Percentiles rank a stretch among this genome's conserved stretches.
phyloP scores from a whole-genome alignment of 2,113 vertebrate genomes.

The Petaurus breviceps region DNA sequence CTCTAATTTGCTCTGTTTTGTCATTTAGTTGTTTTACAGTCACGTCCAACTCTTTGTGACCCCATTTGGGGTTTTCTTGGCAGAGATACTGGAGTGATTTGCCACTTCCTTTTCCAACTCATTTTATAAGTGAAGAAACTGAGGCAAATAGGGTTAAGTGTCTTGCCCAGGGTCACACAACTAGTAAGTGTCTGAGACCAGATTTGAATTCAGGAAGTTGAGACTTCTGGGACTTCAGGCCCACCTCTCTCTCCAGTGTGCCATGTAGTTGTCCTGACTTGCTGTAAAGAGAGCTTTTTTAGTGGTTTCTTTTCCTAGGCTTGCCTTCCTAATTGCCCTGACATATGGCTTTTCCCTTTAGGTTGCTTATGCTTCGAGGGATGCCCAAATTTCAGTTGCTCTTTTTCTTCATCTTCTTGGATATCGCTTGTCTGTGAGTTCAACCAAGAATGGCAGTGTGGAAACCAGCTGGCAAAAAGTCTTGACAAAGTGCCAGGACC shows the following conservation, averaged over 20 bases:
- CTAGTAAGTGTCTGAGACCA: no score
- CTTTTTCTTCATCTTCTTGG: constrained; percentile 93
- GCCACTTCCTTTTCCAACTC: background rate
- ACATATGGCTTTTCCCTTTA: constrained; percentile 78
- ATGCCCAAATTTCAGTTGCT: constrained; percentile 94
- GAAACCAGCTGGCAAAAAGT: constrained; percentile 82
- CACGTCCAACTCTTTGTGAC: background rate
- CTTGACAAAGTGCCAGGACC: constrained; percentile 87
- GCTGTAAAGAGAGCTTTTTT: background rate
- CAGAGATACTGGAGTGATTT: background rate
- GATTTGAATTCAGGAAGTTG: no score
- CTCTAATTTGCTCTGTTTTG: background rate
- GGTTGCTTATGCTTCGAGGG: constrained; percentile 94
- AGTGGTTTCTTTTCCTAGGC: constrained; percentile 8
- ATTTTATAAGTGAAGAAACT: background rate
- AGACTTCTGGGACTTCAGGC: background rate
- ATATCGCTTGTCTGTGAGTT: constrained; percentile 76
- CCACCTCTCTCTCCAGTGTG: background rate
- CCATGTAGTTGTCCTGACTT: background rate
- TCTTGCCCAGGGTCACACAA: background rate
- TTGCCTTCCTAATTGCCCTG: constrained; percentile 39
- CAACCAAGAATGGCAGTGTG: constrained; percentile 56
- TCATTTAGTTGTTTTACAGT: background rate
- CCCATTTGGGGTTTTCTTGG: background rate
- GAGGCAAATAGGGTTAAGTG: background rate